Percentiles rank a stretch among this genome's conserved stretches.
Evolutionary conservation across 2,888 invertebrate species (phyloP).

Genomic region (Girardia tigrina): DNA sequence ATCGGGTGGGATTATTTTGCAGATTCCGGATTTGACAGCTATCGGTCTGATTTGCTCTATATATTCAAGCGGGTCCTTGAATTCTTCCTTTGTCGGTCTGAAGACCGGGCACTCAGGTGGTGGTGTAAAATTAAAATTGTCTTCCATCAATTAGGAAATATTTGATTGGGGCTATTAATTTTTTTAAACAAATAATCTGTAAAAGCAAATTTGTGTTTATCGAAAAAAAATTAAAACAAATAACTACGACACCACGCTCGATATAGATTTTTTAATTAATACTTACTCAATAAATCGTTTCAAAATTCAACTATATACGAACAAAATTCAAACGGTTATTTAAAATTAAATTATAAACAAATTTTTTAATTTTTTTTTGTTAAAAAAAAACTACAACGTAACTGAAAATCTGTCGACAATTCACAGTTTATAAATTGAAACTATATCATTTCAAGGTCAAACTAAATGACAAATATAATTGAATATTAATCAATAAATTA

Average conservation of each 20-base stretch:
- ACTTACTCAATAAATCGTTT: neutral
- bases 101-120: slow-evolving; percentile 91
- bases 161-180: no score
- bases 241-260: slow-evolving; percentile 18
- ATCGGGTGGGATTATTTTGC: slow-evolving; percentile 91
- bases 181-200: neutral
- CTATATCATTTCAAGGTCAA: slow-evolving; percentile 18
- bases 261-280: neutral
- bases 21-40: slow-evolving; percentile 88
- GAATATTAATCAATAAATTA: neutral
- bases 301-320: neutral
- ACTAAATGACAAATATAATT: neutral
- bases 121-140: neutral
- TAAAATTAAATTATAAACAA: neutral
- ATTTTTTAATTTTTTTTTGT: neutral
- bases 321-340: neutral
- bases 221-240: slow-evolving; percentile 12
- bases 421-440: neutral
- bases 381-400: neutral
- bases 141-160: neutral
- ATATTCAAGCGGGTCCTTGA: slow-evolving; percentile 82
- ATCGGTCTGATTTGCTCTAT: slow-evolving; percentile 86
- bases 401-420: no score
- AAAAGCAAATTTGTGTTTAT: slow-evolving; percentile 20
- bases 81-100: slow-evolving; percentile 82